Conservation (phyloP, 2,888 invertebrate species). For the Caenorhabditis auriculariae region DNA sequence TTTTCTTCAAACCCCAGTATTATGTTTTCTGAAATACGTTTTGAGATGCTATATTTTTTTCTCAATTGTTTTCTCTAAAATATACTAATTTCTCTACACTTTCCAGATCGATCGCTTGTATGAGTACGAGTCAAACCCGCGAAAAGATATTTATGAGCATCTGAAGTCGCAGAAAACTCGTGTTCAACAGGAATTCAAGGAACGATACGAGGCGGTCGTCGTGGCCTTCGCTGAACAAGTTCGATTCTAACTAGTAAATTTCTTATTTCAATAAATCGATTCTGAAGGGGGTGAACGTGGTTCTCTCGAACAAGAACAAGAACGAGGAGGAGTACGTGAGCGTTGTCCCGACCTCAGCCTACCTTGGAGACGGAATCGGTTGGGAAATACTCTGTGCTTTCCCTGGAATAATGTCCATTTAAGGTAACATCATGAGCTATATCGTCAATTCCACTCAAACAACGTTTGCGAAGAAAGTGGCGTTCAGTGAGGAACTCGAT, state of each 20-base stretch:
- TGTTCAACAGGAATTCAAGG: slow-evolving; percentile 90
- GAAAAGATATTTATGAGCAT: slow-evolving; percentile 88
- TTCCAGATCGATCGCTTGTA: slow-evolving; percentile 74
- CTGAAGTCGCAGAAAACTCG: slow-evolving; percentile 84
- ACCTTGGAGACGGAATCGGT: slow-evolving; percentile 91
- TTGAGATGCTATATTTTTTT: not conserved
- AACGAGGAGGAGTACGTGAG: slow-evolving; percentile 90
- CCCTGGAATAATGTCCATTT: slow-evolving; percentile 66
- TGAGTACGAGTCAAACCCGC: slow-evolving; percentile 82
- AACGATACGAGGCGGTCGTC: slow-evolving; percentile 82
- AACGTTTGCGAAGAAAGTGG: slow-evolving; percentile 81
- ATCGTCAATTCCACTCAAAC: slow-evolving; percentile 90
- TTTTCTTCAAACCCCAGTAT: not conserved
- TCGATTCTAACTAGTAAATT: slow-evolving; percentile 3
- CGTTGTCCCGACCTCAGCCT: slow-evolving; percentile 94
- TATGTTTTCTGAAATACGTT: not conserved
- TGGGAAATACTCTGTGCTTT: not conserved
- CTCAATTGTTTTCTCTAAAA: not conserved
- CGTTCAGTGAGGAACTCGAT: slow-evolving; percentile 85
- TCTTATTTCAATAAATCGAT: too few species aligned
- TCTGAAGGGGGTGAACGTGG: slow-evolving; percentile 85
- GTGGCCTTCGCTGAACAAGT: slow-evolving; percentile 91
- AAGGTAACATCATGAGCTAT: slow-evolving; percentile 88
- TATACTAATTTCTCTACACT: not conserved
- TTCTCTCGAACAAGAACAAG: slow-evolving; percentile 91